Evolutionary conservation across 2,888 invertebrate species (phyloP).

Genomic region (Parelbella ahira): DNA sequence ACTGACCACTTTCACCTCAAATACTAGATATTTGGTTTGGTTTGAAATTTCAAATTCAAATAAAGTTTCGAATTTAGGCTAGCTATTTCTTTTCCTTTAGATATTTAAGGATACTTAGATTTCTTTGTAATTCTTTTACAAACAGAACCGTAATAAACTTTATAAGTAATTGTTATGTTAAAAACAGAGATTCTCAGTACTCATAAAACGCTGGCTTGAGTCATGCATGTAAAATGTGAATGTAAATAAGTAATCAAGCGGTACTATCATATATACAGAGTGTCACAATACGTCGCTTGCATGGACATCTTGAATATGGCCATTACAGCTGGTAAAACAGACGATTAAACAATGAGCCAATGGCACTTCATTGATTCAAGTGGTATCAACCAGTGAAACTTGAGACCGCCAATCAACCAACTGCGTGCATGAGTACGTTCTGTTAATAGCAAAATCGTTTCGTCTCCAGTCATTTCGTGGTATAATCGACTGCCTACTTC

Average conservation of each 20-base stretch:
- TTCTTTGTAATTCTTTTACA: no score
- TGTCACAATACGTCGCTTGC: constrained; percentile 29
- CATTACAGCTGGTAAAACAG: constrained; percentile 73
- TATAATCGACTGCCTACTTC: not conserved
- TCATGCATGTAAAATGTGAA: not conserved
- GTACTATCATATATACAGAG: constrained; percentile 21
- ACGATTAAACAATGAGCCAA: constrained; percentile 74
- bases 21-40: no score
- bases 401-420: constrained; percentile 61
- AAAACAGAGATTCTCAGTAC: constrained; percentile 7
- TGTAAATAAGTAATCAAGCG: constrained; percentile 12
- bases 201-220: constrained; percentile 1
- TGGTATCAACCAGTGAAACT: constrained; percentile 63
- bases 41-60: no score
- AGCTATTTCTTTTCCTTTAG: no score
- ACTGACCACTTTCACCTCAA: no score
- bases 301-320: constrained; percentile 36
- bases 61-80: no score
- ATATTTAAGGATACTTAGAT: no score
- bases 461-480: constrained; percentile 13
- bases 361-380: constrained; percentile 72
- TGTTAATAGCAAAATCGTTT: constrained; percentile 18
- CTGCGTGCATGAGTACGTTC: constrained; percentile 2
- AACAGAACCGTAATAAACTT: no score
- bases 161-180: no score